Base-by-base conservation (phyloP, 53 echinoderm and acorn worm genomes). In the Zoroaster sp. region DNA sequence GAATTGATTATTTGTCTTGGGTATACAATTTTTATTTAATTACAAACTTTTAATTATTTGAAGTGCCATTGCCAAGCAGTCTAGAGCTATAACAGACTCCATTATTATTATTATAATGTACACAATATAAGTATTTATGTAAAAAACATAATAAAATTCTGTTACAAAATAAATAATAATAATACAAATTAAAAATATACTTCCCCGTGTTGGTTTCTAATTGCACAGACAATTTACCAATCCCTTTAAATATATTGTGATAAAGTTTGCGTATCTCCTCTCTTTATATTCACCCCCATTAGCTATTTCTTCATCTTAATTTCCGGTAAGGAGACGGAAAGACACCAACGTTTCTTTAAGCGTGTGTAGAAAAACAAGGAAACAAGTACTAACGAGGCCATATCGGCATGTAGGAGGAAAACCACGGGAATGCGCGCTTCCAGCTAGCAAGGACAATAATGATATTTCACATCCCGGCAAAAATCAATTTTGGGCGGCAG, bases 401-500 rank as follows among this genome's bases (percentile, higher is more conserved):
- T 28, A 10, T 21, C 25, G 28, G 18, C 21, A 59, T 59, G 30
- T 59, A 59, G 9, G 10, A 59, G 63, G 1, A 44, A 44, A 59
- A 59, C 21, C 63, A 59, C 28, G 63, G 63, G n/a, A 28, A 59
- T 28, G 28, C 23, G 23, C 63, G 63, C 63, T 28, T 2, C 63
- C 63, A n/a, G n/a, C n/a, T n/a, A 28, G 63, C 63, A 59, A 21
- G 63, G 63, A 11, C 63, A 59, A 49, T 76, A 76, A 49, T 76
- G 76, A 49, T 47, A 49, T 46, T 76, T 76, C 34, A 47, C 76
- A 76, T 31, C 28, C 31, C 30, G 76, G 76, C 76, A 76, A 51
- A 76, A 76, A 76, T 76, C 76, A 76, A 76, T 76, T 76, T 47
- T 20, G 42, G 76, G 76, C 76, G 76, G 76, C 76, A 76, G 76